These are phyloP conservation scores for Gobio gobio DNA, from an alignment of 2,113 vertebrate species.

Conservation along the genomic window DNA sequence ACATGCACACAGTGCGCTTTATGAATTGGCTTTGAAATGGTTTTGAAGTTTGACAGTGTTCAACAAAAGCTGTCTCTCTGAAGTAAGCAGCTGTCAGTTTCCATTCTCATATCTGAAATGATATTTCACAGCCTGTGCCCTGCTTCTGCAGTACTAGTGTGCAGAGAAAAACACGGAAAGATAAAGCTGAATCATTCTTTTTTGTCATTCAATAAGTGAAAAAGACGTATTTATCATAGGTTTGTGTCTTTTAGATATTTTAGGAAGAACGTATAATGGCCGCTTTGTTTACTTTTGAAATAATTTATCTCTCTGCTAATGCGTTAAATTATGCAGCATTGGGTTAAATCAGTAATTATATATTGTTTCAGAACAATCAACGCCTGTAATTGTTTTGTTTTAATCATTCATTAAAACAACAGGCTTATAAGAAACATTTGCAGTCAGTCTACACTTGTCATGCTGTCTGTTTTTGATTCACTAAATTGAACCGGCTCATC, in stretches of 20 bases:
- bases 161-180: background rate
- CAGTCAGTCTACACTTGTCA: background rate
- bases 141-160: background rate
- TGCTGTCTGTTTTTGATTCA: background rate
- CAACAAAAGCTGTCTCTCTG: conserved; percentile 56
- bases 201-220: background rate
- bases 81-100: conserved; percentile 16
- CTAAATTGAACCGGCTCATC: background rate
- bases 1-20: background rate
- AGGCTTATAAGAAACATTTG: background rate
- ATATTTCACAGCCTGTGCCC: background rate
- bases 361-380: background rate
- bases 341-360: background rate
- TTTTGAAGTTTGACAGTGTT: conserved; percentile 31
- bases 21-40: conserved; percentile 27
- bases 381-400: background rate
- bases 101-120: background rate
- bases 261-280: background rate
- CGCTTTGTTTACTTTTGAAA: background rate
- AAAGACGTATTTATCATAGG: background rate
- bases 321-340: background rate
- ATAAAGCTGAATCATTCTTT: conserved; percentile 8
- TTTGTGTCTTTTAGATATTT: background rate
- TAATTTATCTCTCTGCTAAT: background rate
- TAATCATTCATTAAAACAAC: background rate